Conservation (phyloP, 2,113 vertebrate species). For the Cyprichromis sp. region DNA sequence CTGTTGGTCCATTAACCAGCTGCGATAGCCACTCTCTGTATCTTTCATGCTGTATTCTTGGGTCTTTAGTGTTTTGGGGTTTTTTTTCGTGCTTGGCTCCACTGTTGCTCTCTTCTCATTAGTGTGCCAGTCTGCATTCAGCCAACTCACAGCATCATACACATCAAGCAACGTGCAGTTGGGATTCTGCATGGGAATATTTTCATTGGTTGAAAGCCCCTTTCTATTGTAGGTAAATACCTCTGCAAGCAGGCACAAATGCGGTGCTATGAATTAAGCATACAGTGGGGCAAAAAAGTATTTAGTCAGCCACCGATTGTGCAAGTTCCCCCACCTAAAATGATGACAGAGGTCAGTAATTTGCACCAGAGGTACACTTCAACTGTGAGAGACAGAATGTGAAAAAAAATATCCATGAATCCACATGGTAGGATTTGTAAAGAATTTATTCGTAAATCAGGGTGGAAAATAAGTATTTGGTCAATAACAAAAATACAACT, state of each 20-base stretch:
- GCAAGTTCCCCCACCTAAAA: too few relatives aligned
- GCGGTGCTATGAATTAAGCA: not conserved
- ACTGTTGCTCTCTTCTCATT: not conserved
- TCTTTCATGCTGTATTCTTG: not conserved
- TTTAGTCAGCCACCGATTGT: too few relatives aligned
- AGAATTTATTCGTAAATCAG: too few relatives aligned
- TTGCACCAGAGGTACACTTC: too few relatives aligned
- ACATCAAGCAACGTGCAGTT: not conserved
- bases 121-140: not conserved
- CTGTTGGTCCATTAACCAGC: not conserved
- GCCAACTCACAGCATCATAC: not conserved
- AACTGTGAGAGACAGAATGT: too few relatives aligned
- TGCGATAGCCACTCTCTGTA: not conserved
- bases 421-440: too few relatives aligned
- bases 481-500: too few relatives aligned
- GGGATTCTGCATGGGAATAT: not conserved
- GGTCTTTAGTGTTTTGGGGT: not conserved
- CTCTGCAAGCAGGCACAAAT: not conserved
- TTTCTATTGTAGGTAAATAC: not conserved
- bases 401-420: too few relatives aligned
- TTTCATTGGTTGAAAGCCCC: not conserved
- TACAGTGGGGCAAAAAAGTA: too few relatives aligned
- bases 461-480: too few relatives aligned
- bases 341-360: too few relatives aligned
- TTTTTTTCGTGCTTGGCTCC: rapidly evolving